Base-by-base conservation (phyloP, 2,113 vertebrate species). In the Oryctolagus cuniculus region DNA sequence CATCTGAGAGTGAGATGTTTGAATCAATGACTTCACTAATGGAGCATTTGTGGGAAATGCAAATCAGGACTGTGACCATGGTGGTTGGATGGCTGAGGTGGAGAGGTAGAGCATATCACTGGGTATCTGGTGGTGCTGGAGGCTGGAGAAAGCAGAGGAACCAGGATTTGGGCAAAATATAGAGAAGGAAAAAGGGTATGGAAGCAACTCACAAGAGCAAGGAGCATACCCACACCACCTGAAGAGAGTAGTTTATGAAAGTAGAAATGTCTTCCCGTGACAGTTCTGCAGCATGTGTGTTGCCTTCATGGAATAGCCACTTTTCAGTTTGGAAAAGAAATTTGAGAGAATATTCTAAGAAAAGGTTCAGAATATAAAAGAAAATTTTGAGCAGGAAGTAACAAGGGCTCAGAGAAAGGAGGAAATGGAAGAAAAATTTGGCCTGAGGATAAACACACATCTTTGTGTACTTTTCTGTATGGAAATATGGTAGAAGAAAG, bases 241-340 rank as follows among this genome's bases (percentile, higher is more conserved):
- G 53, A 70, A 6, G 11, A 70, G 15, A 70, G 24, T 67, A 36
- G 27, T 27, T 49, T 55, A 36, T 85, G 25, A 72, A 53, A 61
- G n/a, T 17, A 69, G 44, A 69, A 80, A 70, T 6, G 61, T 49
- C 27, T 75, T 83, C 24, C 74, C 77, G 49, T 36, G 12, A 87
- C 9, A 44, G 34, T 29, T 83, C 64, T 82, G n/a, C 29, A 64
- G 22, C 53, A 31, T 0, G 1, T 16, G 13, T 61, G 15, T 29
- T 69, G 5, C 58, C 24, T 15, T 53, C 6, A n/a, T 34, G 10
- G 29, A 9, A 70, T 2, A 64, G 27, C 31, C 34, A 58, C 70
- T 74, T 90, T 70, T 90, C 21, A 79, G 29, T 8, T 10, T 83
- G 64, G 17, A 49, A 87, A 91, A 91, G 36, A 69, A 93, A 66